Evolutionary conservation across 2,797 vertebrate species (phyloP).

Genomic region (Diplodus puntazzo): DNA sequence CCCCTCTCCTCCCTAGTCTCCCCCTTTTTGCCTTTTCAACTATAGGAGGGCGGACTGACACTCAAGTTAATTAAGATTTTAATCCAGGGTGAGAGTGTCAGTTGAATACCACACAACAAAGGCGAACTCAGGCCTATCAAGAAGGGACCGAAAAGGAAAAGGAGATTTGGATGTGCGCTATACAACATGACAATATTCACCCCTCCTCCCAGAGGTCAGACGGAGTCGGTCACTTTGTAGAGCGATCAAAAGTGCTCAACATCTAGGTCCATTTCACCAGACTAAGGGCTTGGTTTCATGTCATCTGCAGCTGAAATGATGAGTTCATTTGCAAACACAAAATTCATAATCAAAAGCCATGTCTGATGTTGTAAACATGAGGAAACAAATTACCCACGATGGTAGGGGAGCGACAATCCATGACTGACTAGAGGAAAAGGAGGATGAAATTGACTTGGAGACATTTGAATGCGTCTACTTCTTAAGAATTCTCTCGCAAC

Average conservation of each 20-base stretch:
- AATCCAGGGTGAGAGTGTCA: conserved; percentile 80
- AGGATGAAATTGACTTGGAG: conserved; percentile 76
- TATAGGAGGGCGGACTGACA: conserved; percentile 68
- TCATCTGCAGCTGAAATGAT: conserved; percentile 63
- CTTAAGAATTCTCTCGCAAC: conserved; percentile 68
- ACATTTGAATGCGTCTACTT: conserved; percentile 72
- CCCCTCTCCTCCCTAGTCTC: conserved; percentile 29
- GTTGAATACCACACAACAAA: conserved; percentile 71
- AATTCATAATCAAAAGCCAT: conserved; percentile 77
- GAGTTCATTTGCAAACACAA: conserved; percentile 75
- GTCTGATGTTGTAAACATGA: conserved; percentile 82
- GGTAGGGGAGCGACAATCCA: conserved; percentile 72
- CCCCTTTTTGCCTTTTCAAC: conserved; percentile 58
- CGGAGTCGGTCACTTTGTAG: conserved; percentile 52
- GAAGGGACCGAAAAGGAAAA: conserved; percentile 44
- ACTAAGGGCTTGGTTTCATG: conserved; percentile 56
- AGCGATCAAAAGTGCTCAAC: conserved; percentile 57
- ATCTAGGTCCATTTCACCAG: conserved; percentile 44
- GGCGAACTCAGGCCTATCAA: conserved; percentile 62
- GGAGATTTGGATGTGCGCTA: conserved; percentile 59
- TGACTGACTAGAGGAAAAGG: conserved; percentile 75
- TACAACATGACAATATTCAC: conserved; percentile 52
- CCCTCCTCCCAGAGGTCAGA: conserved; percentile 66
- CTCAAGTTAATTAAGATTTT: conserved; percentile 85
- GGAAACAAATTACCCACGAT: conserved; percentile 78